Conservation (phyloP, 2,888 invertebrate genomes). For the Cataglyphis livida region DNA sequence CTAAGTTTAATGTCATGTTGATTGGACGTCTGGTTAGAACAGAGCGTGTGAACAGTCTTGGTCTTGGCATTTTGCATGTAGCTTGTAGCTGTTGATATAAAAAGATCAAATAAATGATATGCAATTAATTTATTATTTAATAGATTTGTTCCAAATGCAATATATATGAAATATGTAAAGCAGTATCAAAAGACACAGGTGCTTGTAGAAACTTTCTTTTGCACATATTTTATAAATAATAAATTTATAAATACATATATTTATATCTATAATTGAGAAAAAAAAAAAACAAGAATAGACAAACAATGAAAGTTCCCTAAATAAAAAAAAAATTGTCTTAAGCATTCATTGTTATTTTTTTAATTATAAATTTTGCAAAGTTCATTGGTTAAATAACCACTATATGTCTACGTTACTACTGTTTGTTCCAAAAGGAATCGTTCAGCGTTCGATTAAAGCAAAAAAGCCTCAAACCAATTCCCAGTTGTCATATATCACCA, state of each 20-base stretch:
- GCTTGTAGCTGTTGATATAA: not conserved
- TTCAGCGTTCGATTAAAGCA: slow-evolving; percentile 19
- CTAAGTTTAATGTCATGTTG: slow-evolving; percentile 84
- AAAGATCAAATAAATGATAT: not conserved
- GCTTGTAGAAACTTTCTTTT: not conserved
- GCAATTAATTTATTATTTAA: not conserved
- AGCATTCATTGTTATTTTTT: not conserved
- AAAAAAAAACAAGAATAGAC: slow-evolving; percentile 4
- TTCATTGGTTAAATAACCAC: not conserved
- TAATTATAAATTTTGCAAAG: not conserved
- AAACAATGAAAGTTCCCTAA: not conserved
- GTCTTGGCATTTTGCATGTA: slow-evolving; percentile 75
- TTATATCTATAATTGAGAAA: not conserved
- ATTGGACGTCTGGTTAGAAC: slow-evolving; percentile 75
- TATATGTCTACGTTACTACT: slow-evolving; percentile 19
- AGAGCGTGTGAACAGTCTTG: slow-evolving; percentile 77
- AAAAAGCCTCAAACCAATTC: not conserved
- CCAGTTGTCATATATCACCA: not conserved
- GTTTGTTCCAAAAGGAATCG: slow-evolving; percentile 39
- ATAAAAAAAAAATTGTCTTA: not conserved
- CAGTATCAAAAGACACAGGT: not conserved
- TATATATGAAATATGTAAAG: not conserved
- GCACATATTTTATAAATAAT: not conserved
- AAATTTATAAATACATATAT: not conserved
- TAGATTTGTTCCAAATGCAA: not conserved